Conservation (phyloP, 2,888 invertebrate species). For the Caenorhabditis japonica region DNA sequence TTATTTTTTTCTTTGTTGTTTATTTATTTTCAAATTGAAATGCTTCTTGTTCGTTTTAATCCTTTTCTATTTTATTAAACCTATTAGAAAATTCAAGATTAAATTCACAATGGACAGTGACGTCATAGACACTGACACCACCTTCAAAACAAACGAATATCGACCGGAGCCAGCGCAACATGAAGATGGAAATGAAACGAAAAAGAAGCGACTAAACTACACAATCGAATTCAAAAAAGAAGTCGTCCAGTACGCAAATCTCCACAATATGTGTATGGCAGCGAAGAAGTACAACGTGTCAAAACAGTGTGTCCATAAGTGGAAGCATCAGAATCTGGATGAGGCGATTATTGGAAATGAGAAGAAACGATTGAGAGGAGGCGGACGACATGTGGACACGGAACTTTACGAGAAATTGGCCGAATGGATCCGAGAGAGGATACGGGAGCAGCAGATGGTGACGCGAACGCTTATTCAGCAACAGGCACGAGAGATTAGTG, state of each 20-base stretch:
- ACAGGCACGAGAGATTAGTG: background rate
- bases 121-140: no score
- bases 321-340: background rate
- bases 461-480: constrained; percentile 7
- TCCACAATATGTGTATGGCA: constrained; percentile 12
- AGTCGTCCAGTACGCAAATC: constrained; percentile 11
- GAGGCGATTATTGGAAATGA: background rate
- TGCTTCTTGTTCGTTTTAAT: no score
- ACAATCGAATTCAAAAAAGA: constrained; percentile 15
- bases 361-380: constrained; percentile 10
- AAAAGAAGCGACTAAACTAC: constrained; percentile 7
- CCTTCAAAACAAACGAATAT: no score
- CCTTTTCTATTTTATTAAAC: no score
- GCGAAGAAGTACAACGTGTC: background rate
- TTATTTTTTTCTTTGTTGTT: no score
- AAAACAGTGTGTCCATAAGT: constrained; percentile 5
- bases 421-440: constrained; percentile 2
- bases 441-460: background rate
- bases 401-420: constrained; percentile 17
- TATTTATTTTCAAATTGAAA: no score
- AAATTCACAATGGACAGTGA: no score
- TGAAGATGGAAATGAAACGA: background rate
- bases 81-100: no score
- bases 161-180: no score
- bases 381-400: constrained; percentile 12